Conservation (phyloP, 2,888 invertebrate genomes). For the Neria commutata region DNA sequence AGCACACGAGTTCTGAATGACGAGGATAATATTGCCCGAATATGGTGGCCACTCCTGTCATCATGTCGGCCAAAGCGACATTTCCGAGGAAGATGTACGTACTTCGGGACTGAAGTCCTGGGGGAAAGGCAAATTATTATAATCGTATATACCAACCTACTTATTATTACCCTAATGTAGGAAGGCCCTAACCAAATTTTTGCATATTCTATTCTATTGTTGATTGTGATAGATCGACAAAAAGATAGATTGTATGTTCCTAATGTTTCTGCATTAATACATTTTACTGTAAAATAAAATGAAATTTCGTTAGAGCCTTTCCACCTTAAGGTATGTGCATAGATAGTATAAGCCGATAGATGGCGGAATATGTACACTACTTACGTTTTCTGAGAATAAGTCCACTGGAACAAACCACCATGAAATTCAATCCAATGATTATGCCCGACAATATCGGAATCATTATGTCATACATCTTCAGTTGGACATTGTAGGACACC, state of each 20-base stretch:
- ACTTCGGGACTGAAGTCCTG: conserved; percentile 69
- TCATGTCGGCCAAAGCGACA: conserved; percentile 69
- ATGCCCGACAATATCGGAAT: conserved; percentile 66
- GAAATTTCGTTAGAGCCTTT: too few species aligned
- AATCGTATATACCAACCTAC: background rate
- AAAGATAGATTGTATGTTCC: too few species aligned
- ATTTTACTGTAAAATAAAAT: too few species aligned
- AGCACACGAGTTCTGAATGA: conserved; percentile 59
- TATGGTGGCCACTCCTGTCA: conserved; percentile 68
- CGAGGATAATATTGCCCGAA: conserved; percentile 64
- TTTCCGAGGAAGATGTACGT: conserved; percentile 72
- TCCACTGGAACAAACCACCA: conserved; percentile 72
- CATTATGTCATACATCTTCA: conserved; percentile 64
- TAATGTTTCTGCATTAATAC: too few species aligned
- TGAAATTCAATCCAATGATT: conserved; percentile 67
- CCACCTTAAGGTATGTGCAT: too few species aligned
- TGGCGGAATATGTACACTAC: too few species aligned
- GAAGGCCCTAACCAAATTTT: too few species aligned
- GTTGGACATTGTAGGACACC: conserved; percentile 52
- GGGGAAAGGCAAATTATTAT: conserved; percentile 2
- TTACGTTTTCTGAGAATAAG: conserved; percentile 69
- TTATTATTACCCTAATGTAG: too few species aligned
- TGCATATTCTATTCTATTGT: too few species aligned
- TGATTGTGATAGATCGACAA: too few species aligned
- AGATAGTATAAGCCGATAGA: too few species aligned